These are phyloP conservation scores for Protomyctophum bolini DNA, from an alignment of 2,113 vertebrate species.

Conservation along the genomic window DNA sequence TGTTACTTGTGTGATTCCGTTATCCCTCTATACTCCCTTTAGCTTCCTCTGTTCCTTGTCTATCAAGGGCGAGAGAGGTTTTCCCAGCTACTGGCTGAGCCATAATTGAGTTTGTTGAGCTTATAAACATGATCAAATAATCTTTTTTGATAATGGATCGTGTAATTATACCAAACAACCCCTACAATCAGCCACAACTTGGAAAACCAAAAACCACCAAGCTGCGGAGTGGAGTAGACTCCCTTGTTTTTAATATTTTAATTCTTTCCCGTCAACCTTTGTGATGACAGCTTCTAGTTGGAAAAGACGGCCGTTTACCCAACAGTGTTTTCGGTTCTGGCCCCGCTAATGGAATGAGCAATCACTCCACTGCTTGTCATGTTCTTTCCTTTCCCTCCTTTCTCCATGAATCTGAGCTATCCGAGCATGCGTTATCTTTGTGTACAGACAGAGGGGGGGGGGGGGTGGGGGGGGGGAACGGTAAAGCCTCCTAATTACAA, in stretches of 20 bases:
- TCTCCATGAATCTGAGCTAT: constrained; percentile 23
- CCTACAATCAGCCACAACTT: constrained; percentile 17
- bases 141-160: constrained; percentile 22
- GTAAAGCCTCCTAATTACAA: constrained; percentile 59
- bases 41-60: neutral
- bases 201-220: constrained; percentile 51
- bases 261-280: constrained; percentile 25
- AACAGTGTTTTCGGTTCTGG: constrained; percentile 41
- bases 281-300: constrained; percentile 44
- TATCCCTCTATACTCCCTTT: neutral
- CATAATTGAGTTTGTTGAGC: constrained; percentile 18
- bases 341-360: constrained; percentile 55
- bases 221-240: constrained; percentile 26
- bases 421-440: constrained; percentile 62
- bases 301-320: constrained; percentile 40
- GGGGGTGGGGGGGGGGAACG: constrained; percentile 15
- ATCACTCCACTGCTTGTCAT: constrained; percentile 49
- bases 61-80: neutral
- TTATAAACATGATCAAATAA: constrained; percentile 51
- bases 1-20: neutral
- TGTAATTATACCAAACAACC: constrained; percentile 31
- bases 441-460: constrained; percentile 49
- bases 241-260: constrained; percentile 15
- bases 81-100: constrained; percentile 24
- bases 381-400: constrained; percentile 4